Evolutionary conservation across 2,113 vertebrate species (phyloP), one percentile per base, ranked within the genome.

Genomic region (Sarotherodon lohbergeri): DNA sequence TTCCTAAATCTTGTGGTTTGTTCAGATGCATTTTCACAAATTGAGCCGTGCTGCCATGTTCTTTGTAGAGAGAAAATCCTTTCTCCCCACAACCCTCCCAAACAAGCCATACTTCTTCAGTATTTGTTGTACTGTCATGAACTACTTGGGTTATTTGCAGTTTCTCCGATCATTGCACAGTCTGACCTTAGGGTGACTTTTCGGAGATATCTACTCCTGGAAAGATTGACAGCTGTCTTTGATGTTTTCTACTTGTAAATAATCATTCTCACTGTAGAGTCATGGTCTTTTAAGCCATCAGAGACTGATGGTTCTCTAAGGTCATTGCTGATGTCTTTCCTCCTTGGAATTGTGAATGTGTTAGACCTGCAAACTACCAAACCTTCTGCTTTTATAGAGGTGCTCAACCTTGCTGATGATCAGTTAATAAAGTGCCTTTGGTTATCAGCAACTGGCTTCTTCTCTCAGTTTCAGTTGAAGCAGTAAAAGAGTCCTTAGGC

Each of bases 401-500:
- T 36, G 61, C 17, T 66, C 32, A 39, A 11, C 13, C 39, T 27
- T 24, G 24, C n/a, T 71, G 66, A 9, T 71, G 66, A 71, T 4
- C 36, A 0, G 66, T 22, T 71, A 71, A 71, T 68, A 41, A 43
- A 71, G 12, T 9, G 66, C n/a, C 0, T 71, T 24, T 16, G 36
- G 0, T 43, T 71, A 43, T 27, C 68, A 29, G 22, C 68, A 76
- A 17, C 46, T 48, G 41, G 22, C 68, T 29, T 46, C 68, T 19
- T 27, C 68, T 73, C 41, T 73, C 0, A 71, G 41, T 46, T 11
- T 46, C 0, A 0, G 27, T 46, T 6, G 41, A 73, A 46, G 5
- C 68, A 73, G 0, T 46, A 73, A 73, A 27, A 27, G 14, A 16
- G 14, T 73, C 27, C 13, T 46, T 46, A 0, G 13, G 5, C 34